Conservation (phyloP, 2,113 vertebrate genomes). For the Laticauda laticaudata region DNA sequence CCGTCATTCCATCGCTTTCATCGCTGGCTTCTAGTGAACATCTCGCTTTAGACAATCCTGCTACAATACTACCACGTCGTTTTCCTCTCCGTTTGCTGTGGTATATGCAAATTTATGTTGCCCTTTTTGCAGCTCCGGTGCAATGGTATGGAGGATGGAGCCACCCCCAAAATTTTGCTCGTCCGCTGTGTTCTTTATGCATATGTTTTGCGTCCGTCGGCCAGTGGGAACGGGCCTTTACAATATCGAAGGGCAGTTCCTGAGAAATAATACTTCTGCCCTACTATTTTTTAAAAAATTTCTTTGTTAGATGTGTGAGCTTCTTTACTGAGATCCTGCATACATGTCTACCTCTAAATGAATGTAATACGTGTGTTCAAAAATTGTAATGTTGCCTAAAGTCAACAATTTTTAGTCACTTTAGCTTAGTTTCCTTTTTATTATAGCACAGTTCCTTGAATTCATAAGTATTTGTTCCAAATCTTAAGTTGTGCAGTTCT, state of each 20-base stretch:
- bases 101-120: too few relatives aligned
- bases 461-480: constrained; percentile 6
- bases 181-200: too few relatives aligned
- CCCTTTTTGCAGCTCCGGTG: too few relatives aligned
- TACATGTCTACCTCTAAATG: neutral
- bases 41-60: too few relatives aligned
- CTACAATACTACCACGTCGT: too few relatives aligned
- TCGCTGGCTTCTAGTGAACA: too few relatives aligned
- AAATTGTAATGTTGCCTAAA: neutral
- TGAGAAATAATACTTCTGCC: neutral
- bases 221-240: too few relatives aligned
- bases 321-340: neutral
- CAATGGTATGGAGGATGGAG: too few relatives aligned
- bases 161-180: too few relatives aligned
- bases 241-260: neutral
- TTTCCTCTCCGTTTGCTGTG: too few relatives aligned
- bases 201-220: too few relatives aligned
- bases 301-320: neutral
- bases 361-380: neutral
- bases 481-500: neutral
- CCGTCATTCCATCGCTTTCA: too few relatives aligned
- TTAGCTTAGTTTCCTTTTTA: neutral
- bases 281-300: neutral
- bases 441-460: neutral
- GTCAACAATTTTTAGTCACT: neutral